phyloP scores from a whole-genome alignment of 2,113 vertebrate genomes.

The Channa argus region DNA sequence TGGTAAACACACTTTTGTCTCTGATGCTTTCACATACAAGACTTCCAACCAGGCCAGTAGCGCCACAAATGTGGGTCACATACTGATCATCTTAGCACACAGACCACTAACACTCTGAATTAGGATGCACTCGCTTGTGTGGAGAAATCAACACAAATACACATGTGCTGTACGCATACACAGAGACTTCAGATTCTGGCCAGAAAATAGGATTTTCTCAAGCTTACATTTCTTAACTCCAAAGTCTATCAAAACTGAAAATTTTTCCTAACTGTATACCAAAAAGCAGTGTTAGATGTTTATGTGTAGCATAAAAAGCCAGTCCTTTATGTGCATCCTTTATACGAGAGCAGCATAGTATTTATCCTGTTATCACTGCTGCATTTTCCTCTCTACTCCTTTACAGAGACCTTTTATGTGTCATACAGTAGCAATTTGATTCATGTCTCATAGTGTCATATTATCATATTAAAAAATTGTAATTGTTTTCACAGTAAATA shows the following conservation, averaged over 20 bases:
- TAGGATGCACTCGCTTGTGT: background rate
- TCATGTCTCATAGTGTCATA: background rate
- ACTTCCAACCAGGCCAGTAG: background rate
- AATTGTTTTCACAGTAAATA: background rate
- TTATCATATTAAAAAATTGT: too few species aligned
- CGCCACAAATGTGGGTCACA: slow-evolving; percentile 44
- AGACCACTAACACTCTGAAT: slow-evolving; percentile 7
- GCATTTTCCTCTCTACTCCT: background rate
- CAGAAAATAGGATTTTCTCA: slow-evolving; percentile 37
- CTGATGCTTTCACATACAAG: background rate
- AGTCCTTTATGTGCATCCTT: background rate
- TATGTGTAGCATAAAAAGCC: background rate
- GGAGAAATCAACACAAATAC: slow-evolving; percentile 32
- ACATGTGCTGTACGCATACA: background rate
- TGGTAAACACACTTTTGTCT: slow-evolving; percentile 80
- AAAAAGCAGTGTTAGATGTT: background rate
- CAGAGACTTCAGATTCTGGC: slow-evolving; percentile 18
- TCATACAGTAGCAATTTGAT: background rate
- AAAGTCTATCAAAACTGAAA: slow-evolving; percentile 17
- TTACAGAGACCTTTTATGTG: background rate
- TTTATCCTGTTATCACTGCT: background rate
- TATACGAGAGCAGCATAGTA: background rate
- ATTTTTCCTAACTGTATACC: background rate
- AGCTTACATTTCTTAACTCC: slow-evolving; percentile 22
- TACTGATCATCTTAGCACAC: background rate